Percentiles rank a stretch among this genome's conserved stretches.
phyloP scores from a whole-genome alignment of 2,797 vertebrate genomes.

The Huso huso region DNA sequence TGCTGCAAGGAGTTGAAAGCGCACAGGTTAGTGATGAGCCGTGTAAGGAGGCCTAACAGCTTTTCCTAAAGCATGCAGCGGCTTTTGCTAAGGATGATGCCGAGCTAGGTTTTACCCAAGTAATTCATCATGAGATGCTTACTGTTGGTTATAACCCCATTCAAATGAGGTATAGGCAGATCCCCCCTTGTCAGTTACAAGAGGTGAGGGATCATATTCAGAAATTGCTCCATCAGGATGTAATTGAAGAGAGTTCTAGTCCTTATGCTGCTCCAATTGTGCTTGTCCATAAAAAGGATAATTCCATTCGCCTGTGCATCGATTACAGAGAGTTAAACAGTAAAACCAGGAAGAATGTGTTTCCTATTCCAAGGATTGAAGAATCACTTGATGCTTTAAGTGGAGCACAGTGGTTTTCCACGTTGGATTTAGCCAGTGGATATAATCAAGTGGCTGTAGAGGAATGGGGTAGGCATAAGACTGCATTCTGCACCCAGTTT shows the following conservation, averaged over 20 bases:
- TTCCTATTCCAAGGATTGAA: not conserved
- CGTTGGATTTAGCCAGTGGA: not conserved
- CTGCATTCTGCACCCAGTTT: constrained; percentile 3
- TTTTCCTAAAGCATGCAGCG: too few species aligned
- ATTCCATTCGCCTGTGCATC: not conserved
- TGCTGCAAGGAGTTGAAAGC: too few species aligned
- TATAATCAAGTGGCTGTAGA: not conserved
- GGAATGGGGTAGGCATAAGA: not conserved
- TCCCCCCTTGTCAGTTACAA: not conserved
- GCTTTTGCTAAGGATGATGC: not conserved
- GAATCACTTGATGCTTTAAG: not conserved
- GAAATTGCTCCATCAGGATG: not conserved
- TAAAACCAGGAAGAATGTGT: not conserved
- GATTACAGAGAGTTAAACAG: not conserved
- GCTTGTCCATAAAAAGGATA: not conserved
- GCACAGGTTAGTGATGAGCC: not conserved
- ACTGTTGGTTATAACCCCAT: not conserved
- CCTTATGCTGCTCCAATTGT: not conserved
- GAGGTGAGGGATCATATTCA: not conserved
- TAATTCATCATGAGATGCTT: not conserved
- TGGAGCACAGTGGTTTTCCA: not conserved
- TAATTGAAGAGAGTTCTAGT: not conserved
- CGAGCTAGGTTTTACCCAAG: not conserved
- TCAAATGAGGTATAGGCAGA: not conserved
- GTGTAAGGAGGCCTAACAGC: too few species aligned